Conservation (phyloP, 2,797 vertebrate genomes). For the Lophius americanus region DNA sequence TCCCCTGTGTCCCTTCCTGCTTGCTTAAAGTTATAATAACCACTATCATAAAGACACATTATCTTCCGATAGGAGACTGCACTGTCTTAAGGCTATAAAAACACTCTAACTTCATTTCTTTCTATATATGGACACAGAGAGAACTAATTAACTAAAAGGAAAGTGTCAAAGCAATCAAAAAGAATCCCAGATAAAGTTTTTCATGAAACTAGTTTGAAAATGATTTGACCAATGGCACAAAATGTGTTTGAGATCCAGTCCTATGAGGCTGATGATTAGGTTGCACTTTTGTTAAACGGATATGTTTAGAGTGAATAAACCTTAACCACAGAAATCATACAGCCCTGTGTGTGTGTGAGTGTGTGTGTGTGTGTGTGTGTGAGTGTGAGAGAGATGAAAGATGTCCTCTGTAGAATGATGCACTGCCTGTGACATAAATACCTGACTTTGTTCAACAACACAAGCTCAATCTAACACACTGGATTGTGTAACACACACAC, state of each 20-base stretch:
- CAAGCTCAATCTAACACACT: conserved; percentile 28
- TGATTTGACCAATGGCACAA: conserved; percentile 42
- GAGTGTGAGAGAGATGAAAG: conserved; percentile 20
- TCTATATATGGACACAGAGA: conserved; percentile 71
- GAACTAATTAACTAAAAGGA: conserved; percentile 63
- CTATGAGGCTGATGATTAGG: conserved; percentile 6
- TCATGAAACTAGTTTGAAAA: conserved; percentile 53
- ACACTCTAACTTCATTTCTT: conserved; percentile 70
- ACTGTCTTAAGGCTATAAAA: conserved; percentile 72
- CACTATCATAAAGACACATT: conserved; percentile 75
- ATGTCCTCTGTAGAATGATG: conserved; percentile 14
- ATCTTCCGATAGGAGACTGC: conserved; percentile 65
- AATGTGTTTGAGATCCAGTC: conserved; percentile 15
- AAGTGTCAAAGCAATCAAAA: conserved; percentile 68
- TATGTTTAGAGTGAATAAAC: conserved; percentile 33
- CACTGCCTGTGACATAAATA: conserved; percentile 47
- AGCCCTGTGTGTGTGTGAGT: conserved; percentile 7
- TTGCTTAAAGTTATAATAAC: conserved; percentile 73
- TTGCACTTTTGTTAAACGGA: conserved; percentile 17
- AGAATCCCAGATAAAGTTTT: conserved; percentile 53
- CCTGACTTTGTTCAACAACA: conserved; percentile 51
- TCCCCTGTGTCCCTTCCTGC: conserved; percentile 60
- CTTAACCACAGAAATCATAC: conserved; percentile 10
- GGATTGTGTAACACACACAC: conserved; percentile 21
- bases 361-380: conserved; percentile 8